Evolutionary conservation across 2,113 vertebrate species (phyloP), one percentile per base, ranked within the genome.

Genomic region (Neolamprologus cancellatus): DNA sequence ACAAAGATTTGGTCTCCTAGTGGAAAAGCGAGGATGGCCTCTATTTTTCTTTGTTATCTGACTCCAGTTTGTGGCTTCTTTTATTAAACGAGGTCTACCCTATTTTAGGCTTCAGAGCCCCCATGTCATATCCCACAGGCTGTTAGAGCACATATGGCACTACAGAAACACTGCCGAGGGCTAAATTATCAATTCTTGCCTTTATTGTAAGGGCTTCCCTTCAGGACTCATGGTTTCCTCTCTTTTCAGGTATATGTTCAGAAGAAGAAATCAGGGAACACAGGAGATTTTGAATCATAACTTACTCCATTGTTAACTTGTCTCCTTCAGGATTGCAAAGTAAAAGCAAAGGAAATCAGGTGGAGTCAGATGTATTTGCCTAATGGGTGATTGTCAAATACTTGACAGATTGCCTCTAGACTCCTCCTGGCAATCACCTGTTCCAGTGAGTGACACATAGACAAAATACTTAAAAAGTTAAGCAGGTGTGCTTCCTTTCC

Each of bases 81-180:
- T 86, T 90, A 87, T 94, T 88, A 89, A 87, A 89, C 2, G 4
- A 81, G 86, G n/a, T 78, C 44, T 71, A 91, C 76, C 81, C 91
- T 95, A 94, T 93, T 95, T 93, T 90, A 86, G 81, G 87, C 88
- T 92, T 87, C 89, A 92, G 89, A 93, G 86, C 87, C 74, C 91
- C 81, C 76, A 11, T 88, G 88, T 87, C 20, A 25, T 78, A 88
- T 85, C 85, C 85, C 91, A 92, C 87, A 93, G 87, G 92, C 93
- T 82, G 86, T 81, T 82, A n/a, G 54, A 90, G 90, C 88, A 82
- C 91, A 94, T 89, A 91, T 93, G 91, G 88, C 55, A 41, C 69
- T 48, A 83, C 81, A 89, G 82, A 91, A 91, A 86, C 83, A 89
- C 55, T 50, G 87, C 87, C 82, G 54, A 79, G n/a, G 89, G 91